These are phyloP conservation scores for Corythornis vintsioides DNA, from an alignment of 2,113 vertebrate species.

Conservation along the genomic window DNA sequence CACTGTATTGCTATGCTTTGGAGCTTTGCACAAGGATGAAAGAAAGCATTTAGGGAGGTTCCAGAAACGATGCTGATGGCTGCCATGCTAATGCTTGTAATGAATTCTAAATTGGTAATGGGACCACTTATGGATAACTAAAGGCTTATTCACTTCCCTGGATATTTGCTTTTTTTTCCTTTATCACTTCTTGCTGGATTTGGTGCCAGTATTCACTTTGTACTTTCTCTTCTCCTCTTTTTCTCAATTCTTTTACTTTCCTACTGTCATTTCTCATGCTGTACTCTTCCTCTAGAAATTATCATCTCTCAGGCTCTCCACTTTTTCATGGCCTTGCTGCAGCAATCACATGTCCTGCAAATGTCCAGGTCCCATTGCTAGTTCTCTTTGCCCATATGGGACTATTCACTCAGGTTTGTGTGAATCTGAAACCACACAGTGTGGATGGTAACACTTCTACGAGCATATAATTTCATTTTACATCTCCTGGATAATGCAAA, in stretches of 20 bases:
- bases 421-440: not conserved
- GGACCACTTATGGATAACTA: constrained; percentile 67
- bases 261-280: not conserved
- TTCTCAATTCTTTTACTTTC: not conserved
- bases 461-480: not conserved
- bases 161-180: constrained; percentile 33
- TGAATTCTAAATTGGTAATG: constrained; percentile 70
- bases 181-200: constrained; percentile 36
- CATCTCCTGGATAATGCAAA: not conserved
- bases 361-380: not conserved
- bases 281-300: not conserved
- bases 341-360: not conserved
- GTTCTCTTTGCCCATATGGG: not conserved
- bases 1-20: constrained; percentile 52
- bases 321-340: not conserved
- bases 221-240: not conserved
- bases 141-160: constrained; percentile 60
- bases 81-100: constrained; percentile 70
- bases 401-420: not conserved
- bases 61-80: constrained; percentile 61
- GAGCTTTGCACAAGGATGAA: constrained; percentile 60
- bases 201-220: constrained; percentile 17
- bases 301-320: not conserved
- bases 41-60: constrained; percentile 66
- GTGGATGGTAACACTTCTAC: not conserved